Conservation (phyloP, 2,888 invertebrate genomes). For the Cacoxenus indagator region DNA sequence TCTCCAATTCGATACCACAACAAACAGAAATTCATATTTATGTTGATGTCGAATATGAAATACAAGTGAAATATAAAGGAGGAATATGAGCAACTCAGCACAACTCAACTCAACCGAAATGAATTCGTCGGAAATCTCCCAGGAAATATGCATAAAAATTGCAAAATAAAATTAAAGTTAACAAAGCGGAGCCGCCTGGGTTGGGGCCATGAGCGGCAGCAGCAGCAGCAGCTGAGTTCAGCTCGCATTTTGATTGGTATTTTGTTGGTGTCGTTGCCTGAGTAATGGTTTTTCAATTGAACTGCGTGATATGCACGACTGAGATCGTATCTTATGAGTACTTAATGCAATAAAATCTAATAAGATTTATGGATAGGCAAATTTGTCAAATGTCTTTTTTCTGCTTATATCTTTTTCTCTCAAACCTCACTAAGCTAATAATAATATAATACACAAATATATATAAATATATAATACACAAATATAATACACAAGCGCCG, state of each 20-base stretch:
- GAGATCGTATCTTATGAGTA: not conserved
- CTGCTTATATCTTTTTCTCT: too few species aligned
- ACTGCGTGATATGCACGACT: slow-evolving; percentile 1
- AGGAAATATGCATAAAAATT: slow-evolving; percentile 21
- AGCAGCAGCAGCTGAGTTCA: not conserved
- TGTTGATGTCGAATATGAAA: slow-evolving; percentile 10
- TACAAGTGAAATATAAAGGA: too few species aligned
- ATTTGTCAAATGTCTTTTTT: not conserved
- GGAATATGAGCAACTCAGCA: not conserved
- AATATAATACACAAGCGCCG: too few species aligned
- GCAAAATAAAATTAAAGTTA: slow-evolving; percentile 20
- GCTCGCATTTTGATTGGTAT: too few species aligned
- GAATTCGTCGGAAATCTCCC: slow-evolving; percentile 9
- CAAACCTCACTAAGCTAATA: not conserved
- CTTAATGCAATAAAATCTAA: not conserved
- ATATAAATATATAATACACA: too few species aligned
- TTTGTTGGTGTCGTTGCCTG: slow-evolving; percentile 5
- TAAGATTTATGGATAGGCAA: not conserved
- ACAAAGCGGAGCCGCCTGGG: not conserved
- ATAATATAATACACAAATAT: not conserved
- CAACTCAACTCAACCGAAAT: not conserved
- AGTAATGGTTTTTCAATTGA: slow-evolving; percentile 19
- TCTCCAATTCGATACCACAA: not conserved
- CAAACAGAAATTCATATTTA: slow-evolving; percentile 31
- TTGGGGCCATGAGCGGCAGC: not conserved